Conservation (phyloP, 2,113 vertebrate species). For the Pelvicachromis taeniatus region DNA sequence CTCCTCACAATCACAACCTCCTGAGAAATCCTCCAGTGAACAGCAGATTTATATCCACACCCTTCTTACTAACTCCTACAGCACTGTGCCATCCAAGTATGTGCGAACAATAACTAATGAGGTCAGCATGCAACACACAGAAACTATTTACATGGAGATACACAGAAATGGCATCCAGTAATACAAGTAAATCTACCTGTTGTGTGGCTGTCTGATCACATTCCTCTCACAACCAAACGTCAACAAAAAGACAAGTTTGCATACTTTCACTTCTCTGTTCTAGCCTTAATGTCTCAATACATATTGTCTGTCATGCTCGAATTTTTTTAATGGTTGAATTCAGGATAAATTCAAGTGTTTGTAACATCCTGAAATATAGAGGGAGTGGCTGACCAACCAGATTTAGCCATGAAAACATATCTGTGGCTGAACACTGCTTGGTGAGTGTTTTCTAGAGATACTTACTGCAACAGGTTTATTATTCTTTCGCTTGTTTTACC, state of each 20-base stretch:
- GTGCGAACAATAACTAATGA: neutral
- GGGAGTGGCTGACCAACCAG: neutral
- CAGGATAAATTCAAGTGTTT: neutral
- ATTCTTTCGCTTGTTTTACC: neutral
- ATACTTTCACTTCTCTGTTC: fast-evolving
- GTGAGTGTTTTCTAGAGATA: neutral
- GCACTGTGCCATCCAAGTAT: neutral
- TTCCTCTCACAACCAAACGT: neutral
- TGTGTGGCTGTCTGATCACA: neutral
- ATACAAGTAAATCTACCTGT: fast-evolving
- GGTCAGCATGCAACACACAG: neutral
- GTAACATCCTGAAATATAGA: neutral
- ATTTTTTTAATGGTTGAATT: neutral
- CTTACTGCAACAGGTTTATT: neutral
- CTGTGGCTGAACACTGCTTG: neutral
- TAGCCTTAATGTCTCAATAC: neutral
- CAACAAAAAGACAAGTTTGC: neutral
- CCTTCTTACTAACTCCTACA: neutral
- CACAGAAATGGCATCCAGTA: fast-evolving
- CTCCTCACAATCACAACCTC: neutral
- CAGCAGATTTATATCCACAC: neutral
- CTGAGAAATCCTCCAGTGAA: neutral
- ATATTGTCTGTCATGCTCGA: fast-evolving
- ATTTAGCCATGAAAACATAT: neutral
- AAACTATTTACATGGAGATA: neutral